phyloP scores from a whole-genome alignment of 2,888 invertebrate genomes.

The Drosophila anomalata region DNA sequence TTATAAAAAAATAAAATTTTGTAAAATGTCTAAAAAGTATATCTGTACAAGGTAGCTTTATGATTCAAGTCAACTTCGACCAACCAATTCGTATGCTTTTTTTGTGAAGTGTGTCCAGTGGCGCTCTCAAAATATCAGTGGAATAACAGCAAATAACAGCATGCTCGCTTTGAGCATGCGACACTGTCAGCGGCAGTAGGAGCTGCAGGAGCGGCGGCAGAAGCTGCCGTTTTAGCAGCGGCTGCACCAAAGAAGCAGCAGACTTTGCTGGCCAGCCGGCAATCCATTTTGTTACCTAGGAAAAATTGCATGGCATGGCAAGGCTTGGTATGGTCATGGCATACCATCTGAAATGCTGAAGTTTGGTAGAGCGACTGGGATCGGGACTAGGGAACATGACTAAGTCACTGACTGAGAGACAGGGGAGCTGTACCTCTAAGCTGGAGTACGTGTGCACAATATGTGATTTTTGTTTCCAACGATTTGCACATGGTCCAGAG shows the following conservation, averaged over 20 bases:
- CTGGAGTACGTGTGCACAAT: slow-evolving; percentile 71
- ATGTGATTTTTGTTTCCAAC: slow-evolving; percentile 75
- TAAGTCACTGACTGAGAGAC: slow-evolving; percentile 8
- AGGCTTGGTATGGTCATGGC: slow-evolving; percentile 47
- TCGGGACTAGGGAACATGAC: slow-evolving; percentile 4
- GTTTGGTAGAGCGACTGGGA: slow-evolving; percentile 2
- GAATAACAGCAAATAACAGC: slow-evolving; percentile 76
- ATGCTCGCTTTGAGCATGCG: slow-evolving; percentile 76
- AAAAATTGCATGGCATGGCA: slow-evolving; percentile 71
- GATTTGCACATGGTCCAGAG: slow-evolving; percentile 66
- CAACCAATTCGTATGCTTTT: not conserved
- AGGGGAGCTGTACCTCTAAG: slow-evolving; percentile 46
- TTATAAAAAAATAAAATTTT: no score
- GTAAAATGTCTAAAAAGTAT: no score
- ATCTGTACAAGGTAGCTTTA: no score
- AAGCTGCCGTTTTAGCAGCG: slow-evolving; percentile 24
- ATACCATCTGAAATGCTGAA: slow-evolving; percentile 52
- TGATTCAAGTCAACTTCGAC: not conserved
- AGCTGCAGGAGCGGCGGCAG: slow-evolving; percentile 13
- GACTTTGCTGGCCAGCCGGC: slow-evolving; percentile 57
- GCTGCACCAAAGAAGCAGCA: slow-evolving; percentile 29
- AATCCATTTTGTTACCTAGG: slow-evolving; percentile 76
- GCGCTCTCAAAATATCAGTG: slow-evolving; percentile 74
- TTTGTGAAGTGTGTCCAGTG: slow-evolving; percentile 35
- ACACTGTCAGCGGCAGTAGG: slow-evolving; percentile 71